Evolutionary conservation across 1,140 invertebrate species (phyloP).

Genomic region (Drosophila aff.): DNA sequence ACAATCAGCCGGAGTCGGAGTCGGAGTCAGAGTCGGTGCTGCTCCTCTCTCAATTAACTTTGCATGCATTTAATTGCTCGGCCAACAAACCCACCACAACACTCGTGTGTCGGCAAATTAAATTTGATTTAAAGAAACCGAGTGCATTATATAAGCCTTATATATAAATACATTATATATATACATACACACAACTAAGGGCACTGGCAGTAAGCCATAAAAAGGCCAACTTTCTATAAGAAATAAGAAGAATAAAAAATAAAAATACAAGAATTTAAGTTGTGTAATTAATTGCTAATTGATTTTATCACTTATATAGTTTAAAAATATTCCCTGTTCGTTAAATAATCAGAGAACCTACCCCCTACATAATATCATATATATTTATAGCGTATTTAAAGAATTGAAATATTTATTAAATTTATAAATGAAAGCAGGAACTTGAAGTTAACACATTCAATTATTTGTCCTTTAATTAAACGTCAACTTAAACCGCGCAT

Average conservation of each 20-base stretch:
- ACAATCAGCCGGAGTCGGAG: slow-evolving; percentile 20
- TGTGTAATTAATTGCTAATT: too few relatives aligned
- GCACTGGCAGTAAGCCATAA: not conserved
- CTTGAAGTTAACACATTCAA: not conserved
- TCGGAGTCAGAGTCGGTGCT: slow-evolving; percentile 19
- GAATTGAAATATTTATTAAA: not conserved
- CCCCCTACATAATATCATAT: not conserved
- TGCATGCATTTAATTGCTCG: slow-evolving; percentile 40
- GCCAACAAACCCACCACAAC: slow-evolving; percentile 14
- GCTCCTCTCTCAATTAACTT: slow-evolving; percentile 39
- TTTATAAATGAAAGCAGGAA: not conserved
- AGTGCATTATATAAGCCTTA: slow-evolving; percentile 45
- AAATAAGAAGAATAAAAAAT: not conserved
- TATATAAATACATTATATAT: not conserved
- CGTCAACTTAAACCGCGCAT: slow-evolving; percentile 1
- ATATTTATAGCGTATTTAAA: not conserved
- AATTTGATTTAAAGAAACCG: slow-evolving; percentile 37
- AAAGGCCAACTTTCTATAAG: slow-evolving; percentile 2
- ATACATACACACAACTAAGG: not conserved
- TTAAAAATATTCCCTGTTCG: not conserved
- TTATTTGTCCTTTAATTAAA: slow-evolving; percentile 4
- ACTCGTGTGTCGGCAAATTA: slow-evolving; percentile 19
- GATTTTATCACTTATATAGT: not conserved
- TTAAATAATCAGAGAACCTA: not conserved
- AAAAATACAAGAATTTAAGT: not conserved